Base-by-base conservation (phyloP, 2,888 invertebrate species). In the Hirudinaria manillensis region DNA sequence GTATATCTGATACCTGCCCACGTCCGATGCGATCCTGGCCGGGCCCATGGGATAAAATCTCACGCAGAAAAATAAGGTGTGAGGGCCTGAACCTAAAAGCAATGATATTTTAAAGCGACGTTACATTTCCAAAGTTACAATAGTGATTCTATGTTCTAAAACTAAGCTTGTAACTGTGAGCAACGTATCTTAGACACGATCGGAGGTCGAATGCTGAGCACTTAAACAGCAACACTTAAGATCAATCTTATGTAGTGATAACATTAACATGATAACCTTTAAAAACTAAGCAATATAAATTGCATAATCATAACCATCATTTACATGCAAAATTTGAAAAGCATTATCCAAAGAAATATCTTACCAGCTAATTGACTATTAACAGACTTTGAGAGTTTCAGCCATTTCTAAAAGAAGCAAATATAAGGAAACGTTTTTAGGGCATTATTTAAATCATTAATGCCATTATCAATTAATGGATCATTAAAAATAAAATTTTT, bases 351-450 rank as follows among this genome's bases (percentile, higher is more conserved):
- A 45, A 16, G 16, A 10, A 16, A 16, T 61, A 61, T 27, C 61
- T 61, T 10, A 61, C 61, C 68, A 10, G 68, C 21, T 34, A 68
- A 34, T 68, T 68, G 68, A 32, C 29, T 29, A 36, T 68, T 68
- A 6, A 68, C 13, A 13, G 68, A 68, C 32, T 68, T 68, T 32
- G 68, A 68, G n/a, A 68, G 36, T n/a, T 68, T 68, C n/a, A 68
- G 68, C 68, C 68, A 68, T 36, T 36, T 68, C 68, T 68, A 36
- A 34, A 36, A 68, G 1, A 34, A 29, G 27, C 34, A 36, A 68
- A 68, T 68, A 34, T 29, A 34, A n/a, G 21, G 16, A 34, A 13
- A 65, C 13, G 24, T 24, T 24, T 16, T 65, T 65, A 65, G 24
- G 21, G 16, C n/a, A n/a, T n/a, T n/a, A n/a, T n/a, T n/a, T n/a